phyloP scores from a whole-genome alignment of 1,140 invertebrate genomes.

The Drosophila eugracilis region DNA sequence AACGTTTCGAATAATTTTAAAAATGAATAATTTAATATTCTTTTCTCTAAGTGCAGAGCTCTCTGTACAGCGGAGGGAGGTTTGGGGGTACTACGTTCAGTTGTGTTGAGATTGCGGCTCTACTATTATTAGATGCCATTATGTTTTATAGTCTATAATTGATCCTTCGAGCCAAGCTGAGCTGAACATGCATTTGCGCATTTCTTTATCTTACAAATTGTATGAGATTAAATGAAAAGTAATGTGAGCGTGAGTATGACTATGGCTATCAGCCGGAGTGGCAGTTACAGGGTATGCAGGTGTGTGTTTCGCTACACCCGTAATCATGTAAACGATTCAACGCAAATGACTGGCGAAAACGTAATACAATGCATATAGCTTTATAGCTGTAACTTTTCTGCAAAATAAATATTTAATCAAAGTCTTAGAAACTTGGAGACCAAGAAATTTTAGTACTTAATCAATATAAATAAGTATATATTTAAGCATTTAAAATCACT shows the following conservation, averaged over 20 bases:
- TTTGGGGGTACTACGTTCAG: slow-evolving; percentile 23
- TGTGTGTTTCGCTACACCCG: slow-evolving; percentile 14
- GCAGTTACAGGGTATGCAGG: slow-evolving; percentile 18
- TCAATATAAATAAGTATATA: too few relatives aligned
- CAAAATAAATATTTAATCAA: neutral
- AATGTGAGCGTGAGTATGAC: slow-evolving; percentile 56
- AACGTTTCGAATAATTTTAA: neutral
- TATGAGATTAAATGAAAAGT: slow-evolving; percentile 80
- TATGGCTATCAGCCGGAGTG: slow-evolving; percentile 42
- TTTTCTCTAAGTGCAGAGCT: slow-evolving; percentile 16
- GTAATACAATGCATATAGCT: neutral
- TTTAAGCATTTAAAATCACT: neutral
- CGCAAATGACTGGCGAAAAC: slow-evolving; percentile 32
- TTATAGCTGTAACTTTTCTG: neutral
- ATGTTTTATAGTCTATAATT: slow-evolving; percentile 84
- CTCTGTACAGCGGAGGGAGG: neutral
- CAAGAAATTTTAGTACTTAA: too few relatives aligned
- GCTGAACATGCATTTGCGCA: slow-evolving; percentile 56
- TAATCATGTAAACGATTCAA: slow-evolving; percentile 45
- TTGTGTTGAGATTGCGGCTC: slow-evolving; percentile 72
- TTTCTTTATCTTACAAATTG: slow-evolving; percentile 82
- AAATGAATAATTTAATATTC: neutral
- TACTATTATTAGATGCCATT: slow-evolving; percentile 84
- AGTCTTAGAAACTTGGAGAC: neutral
- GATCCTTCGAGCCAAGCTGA: slow-evolving; percentile 74